phyloP scores from a whole-genome alignment of 2,113 vertebrate species.

The Alexandromys fortis region DNA sequence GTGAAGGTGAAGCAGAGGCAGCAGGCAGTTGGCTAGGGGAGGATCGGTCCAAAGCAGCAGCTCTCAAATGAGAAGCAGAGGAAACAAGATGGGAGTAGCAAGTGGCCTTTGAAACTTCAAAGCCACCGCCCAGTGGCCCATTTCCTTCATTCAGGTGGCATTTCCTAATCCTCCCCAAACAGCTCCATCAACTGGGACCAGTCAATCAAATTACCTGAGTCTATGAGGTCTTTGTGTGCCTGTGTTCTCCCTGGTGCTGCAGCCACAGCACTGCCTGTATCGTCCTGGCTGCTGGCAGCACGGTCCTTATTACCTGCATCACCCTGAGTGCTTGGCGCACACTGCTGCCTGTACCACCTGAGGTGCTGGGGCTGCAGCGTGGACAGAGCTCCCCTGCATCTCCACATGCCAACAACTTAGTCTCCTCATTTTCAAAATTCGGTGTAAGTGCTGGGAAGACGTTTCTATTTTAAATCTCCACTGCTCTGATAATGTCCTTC shows the following conservation, averaged over 20 bases:
- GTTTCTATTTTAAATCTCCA: slow-evolving; percentile 52
- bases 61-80: not conserved
- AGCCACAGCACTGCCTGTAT: not conserved
- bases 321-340: not conserved
- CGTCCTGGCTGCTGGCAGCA: not conserved
- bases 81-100: too few species aligned
- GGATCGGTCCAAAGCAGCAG: not conserved
- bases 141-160: too few species aligned
- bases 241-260: not conserved
- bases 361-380: not conserved
- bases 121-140: not conserved
- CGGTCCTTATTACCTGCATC: not conserved
- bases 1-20: not conserved
- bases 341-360: not conserved
- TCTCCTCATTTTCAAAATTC: not conserved
- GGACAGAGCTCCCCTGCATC: not conserved
- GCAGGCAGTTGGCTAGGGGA: not conserved
- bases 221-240: not conserved
- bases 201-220: not conserved
- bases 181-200: not conserved
- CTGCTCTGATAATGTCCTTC: slow-evolving; percentile 60
- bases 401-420: not conserved
- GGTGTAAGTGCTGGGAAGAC: not conserved
- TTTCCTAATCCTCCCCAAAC: not conserved
- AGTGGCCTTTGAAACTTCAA: not conserved